These are phyloP conservation scores for Myotis daubentonii DNA, from an alignment of 2,797 vertebrate species.

Conservation along the genomic window DNA sequence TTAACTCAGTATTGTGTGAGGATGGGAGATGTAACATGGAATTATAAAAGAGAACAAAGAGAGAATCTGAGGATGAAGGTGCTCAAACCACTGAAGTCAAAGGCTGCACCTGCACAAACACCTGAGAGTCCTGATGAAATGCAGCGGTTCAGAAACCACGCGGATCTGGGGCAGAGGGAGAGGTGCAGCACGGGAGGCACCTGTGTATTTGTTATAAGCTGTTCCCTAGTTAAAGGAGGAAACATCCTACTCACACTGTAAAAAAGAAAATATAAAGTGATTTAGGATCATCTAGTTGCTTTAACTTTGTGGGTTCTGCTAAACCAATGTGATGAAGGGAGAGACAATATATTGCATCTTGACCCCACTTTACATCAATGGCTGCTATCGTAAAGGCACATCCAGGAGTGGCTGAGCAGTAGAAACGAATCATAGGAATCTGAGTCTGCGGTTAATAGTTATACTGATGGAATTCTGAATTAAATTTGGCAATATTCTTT, in stretches of 20 bases:
- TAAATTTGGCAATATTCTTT: slow-evolving; percentile 44
- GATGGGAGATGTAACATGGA: not conserved
- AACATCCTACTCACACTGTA: not conserved
- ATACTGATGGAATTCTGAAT: not conserved
- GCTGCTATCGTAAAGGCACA: not conserved
- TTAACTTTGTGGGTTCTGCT: not conserved
- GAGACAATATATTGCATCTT: not conserved
- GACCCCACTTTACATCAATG: not conserved
- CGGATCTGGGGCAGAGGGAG: not conserved
- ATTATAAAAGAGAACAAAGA: not conserved
- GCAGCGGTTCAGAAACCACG: not conserved
- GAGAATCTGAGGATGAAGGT: not conserved
- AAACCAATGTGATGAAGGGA: not conserved
- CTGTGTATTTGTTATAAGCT: not conserved
- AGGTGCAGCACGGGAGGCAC: not conserved
- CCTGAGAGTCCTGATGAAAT: not conserved
- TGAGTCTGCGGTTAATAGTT: not conserved
- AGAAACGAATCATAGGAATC: not conserved
- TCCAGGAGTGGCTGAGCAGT: not conserved
- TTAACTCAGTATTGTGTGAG: not conserved
- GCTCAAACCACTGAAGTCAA: not conserved
- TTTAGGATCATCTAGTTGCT: not conserved
- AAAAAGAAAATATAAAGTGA: not conserved
- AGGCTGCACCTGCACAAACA: not conserved
- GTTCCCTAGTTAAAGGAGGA: not conserved